Base-by-base conservation (phyloP, 2,888 invertebrate species). In the Dasypogon diadema region DNA sequence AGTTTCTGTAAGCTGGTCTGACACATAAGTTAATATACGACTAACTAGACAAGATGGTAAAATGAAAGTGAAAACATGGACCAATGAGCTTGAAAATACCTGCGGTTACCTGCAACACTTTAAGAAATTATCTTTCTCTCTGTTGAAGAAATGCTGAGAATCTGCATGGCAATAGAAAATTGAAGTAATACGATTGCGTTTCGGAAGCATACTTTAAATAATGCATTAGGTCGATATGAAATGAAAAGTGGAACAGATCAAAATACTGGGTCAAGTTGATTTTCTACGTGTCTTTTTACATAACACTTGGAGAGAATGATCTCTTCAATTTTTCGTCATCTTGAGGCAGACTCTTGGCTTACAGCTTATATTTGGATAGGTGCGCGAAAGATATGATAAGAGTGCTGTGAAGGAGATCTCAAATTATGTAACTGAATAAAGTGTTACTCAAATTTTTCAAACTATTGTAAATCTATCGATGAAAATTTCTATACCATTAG, bases 21-120 rank as follows among this genome's bases (percentile, higher is more conserved):
- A 12, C 42, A 42, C 1, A 12, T 12, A 6, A 6, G 42, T 42
- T 42, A 42, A 42, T n/a, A 3, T 6, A n/a, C 42, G 12, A 12
- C 42, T 42, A n/a, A 42, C 42, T 42, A 42, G 42, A 12, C 12
- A 6, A 42, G 12, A 42, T 42, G 42, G 42, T 42, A n/a, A 42
- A 42, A 42, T 42, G 42, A 42, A 42, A 42, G 42, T 42, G 42
- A 42, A 42, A 42, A 42, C 42, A 42, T 42, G 42, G 42, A 42
- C 42, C 42, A 42, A 0, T 42, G n/a, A n/a, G n/a, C 42, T 42
- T 42, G 42, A 42, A 42, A 42, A 42, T 42, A 42, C 3, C 42
- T 42, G 12, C 42, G 42, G n/a, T 42, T 12, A 42, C 42, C n/a
- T 12, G 42, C 12, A 42, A 42, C n/a, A 42, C 42, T 42, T 42